Conservation (phyloP, 2,113 vertebrate genomes). For the Epinephelus lanceolatus region DNA sequence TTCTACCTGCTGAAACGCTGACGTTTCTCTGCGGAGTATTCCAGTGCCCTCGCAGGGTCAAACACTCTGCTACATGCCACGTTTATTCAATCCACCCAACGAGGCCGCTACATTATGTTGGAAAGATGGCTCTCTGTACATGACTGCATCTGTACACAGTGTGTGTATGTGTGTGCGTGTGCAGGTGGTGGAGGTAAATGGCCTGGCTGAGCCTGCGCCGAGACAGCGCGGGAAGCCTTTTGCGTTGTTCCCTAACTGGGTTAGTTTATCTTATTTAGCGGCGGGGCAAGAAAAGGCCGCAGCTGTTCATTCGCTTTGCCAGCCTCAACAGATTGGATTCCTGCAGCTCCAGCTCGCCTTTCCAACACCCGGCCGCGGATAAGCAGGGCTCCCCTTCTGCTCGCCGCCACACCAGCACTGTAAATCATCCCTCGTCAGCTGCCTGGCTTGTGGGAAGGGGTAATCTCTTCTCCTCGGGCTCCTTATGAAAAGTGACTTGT, state of each 20-base stretch:
- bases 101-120: constrained; percentile 20
- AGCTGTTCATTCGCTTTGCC: constrained; percentile 78
- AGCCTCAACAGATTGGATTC: constrained; percentile 76
- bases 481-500: constrained; percentile 64
- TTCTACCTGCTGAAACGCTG: not conserved
- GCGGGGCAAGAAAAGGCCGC: constrained; percentile 68
- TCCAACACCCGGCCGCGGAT: constrained; percentile 62
- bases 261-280: constrained; percentile 80
- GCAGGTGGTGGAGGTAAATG: constrained; percentile 60
- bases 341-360: constrained; percentile 63
- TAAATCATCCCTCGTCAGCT: constrained; percentile 73
- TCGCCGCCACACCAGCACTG: constrained; percentile 34
- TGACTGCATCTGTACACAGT: not conserved
- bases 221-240: constrained; percentile 61
- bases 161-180: constrained; percentile 34
- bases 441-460: constrained; percentile 53
- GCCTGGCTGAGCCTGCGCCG: constrained; percentile 12
- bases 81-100: not conserved
- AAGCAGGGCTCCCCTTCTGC: constrained; percentile 50
- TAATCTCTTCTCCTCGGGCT: constrained; percentile 63
- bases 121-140: not conserved
- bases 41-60: constrained; percentile 25
- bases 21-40: not conserved
- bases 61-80: constrained; percentile 11
- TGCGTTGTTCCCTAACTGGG: constrained; percentile 63